Conservation (phyloP, 2,113 vertebrate species). For the Paramormyrops kingsleyae region DNA sequence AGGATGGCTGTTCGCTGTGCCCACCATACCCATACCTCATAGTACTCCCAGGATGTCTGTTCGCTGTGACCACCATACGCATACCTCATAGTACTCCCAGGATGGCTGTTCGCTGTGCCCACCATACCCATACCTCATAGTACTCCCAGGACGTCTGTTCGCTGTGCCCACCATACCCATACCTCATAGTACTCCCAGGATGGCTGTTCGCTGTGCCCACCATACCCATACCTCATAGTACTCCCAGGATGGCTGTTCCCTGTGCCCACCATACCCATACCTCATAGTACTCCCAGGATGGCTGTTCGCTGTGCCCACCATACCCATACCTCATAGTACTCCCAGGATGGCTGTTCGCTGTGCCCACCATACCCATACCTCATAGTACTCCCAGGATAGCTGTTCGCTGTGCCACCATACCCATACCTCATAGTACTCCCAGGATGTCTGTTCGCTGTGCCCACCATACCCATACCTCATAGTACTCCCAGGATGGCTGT, state of each 20-base stretch:
- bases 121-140: conserved; percentile 50
- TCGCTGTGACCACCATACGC: not conserved
- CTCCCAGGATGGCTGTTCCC: conserved; percentile 56
- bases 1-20: conserved; percentile 45
- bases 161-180: not conserved
- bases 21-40: conserved; percentile 47
- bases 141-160: conserved; percentile 68
- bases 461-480: conserved; percentile 45
- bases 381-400: conserved; percentile 66
- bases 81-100: conserved; percentile 67
- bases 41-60: conserved; percentile 65
- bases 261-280: conserved; percentile 30
- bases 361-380: conserved; percentile 39
- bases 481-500: conserved; percentile 65
- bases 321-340: conserved; percentile 60
- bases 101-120: conserved; percentile 39
- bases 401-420: not conserved
- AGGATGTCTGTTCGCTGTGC: conserved; percentile 43
- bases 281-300: conserved; percentile 67
- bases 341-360: conserved; percentile 58
- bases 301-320: conserved; percentile 22
- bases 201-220: conserved; percentile 29
- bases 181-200: conserved; percentile 69
- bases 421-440: conserved; percentile 66
- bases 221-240: conserved; percentile 57